A percentile compares a stretch with the other conserved stretches of the same genome.
Evolutionary conservation across 2,113 vertebrate genomes (phyloP).

Genomic region (Antechinus stuartii): DNA sequence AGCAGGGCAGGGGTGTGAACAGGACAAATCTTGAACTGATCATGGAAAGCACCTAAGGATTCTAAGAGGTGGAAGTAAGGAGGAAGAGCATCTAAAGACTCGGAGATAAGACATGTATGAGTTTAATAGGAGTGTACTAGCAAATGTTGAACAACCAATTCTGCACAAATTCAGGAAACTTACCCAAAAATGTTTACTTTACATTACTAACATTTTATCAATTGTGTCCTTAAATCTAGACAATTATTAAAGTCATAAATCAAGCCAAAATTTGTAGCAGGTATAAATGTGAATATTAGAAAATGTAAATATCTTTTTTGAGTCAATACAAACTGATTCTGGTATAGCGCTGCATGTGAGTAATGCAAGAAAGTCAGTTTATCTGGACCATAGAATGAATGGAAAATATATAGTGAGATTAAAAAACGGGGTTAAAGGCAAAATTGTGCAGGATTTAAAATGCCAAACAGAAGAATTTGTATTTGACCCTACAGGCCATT

Average conservation of each 20-base stretch:
- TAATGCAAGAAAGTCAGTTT: neutral
- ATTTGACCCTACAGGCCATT: neutral
- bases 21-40: no score
- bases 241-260: neutral
- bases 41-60: no score
- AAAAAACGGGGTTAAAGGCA: neutral
- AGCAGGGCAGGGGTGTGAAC: no score
- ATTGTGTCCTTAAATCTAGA: neutral
- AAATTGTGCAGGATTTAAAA: neutral
- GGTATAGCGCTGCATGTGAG: neutral
- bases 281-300: neutral
- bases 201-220: neutral
- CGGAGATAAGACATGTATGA: no score
- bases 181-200: no score
- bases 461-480: neutral
- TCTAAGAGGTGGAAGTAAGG: no score
- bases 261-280: neutral
- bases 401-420: neutral
- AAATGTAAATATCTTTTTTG: neutral
- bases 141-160: no score
- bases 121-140: no score
- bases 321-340: neutral
- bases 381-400: neutral
- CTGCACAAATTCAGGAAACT: no score
- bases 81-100: no score